These are phyloP conservation scores for Paracentrotus lividus DNA, from an alignment of 53 echinoderm and acorn worm species.

Conservation along the genomic window DNA sequence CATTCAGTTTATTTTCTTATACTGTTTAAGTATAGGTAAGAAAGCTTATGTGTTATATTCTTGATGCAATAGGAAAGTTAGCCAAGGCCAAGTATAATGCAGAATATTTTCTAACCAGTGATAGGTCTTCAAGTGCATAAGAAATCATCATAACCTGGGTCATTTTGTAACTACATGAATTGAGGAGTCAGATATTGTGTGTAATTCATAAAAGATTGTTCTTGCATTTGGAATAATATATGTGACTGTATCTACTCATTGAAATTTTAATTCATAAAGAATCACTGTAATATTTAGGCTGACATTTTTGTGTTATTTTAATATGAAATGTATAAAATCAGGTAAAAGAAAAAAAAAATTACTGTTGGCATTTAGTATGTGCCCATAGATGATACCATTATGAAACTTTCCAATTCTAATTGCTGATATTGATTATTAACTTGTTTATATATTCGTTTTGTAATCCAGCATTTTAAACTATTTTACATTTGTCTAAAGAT, in stretches of 20 bases:
- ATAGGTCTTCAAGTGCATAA: no score
- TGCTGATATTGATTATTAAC: neutral
- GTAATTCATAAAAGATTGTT: no score
- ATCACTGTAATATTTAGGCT: neutral
- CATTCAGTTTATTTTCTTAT: no score
- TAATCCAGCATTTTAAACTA: neutral
- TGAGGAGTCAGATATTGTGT: no score
- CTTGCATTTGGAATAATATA: no score
- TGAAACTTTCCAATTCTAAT: neutral
- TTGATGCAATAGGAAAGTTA: no score
- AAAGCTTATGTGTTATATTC: no score
- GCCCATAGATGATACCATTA: neutral
- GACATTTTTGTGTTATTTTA: neutral
- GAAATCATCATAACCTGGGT: no score
- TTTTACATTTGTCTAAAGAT: neutral
- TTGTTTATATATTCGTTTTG: neutral
- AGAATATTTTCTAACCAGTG: no score
- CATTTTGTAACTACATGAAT: no score
- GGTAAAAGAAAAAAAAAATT: neutral
- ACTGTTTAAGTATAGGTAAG: no score
- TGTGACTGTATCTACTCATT: neutral
- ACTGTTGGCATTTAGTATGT: neutral
- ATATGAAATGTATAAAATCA: neutral
- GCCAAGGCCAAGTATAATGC: no score
- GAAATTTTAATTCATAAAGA: neutral